Conservation (phyloP, 2,797 vertebrate genomes). For the Clarias laeviceps region DNA sequence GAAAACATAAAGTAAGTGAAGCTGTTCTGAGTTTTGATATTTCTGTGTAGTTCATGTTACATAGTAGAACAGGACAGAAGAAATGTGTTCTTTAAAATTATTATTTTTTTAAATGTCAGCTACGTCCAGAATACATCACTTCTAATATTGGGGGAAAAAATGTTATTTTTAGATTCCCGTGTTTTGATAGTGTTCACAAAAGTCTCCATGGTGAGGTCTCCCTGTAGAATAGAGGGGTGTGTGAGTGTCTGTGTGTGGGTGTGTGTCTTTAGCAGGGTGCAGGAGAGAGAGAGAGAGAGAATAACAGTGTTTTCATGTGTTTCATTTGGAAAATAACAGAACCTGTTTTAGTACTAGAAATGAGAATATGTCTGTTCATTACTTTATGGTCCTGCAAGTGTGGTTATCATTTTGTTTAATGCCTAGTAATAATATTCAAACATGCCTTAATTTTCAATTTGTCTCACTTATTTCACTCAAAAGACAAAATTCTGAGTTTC, state of each 20-base stretch:
- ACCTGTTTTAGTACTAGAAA: constrained; percentile 26
- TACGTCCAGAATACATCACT: constrained; percentile 37
- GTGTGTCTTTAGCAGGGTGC: constrained; percentile 4
- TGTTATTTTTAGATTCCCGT: constrained; percentile 62
- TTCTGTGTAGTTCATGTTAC: not conserved
- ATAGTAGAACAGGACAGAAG: not conserved
- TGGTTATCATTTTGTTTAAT: not conserved
- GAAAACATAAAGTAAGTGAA: constrained; percentile 99
- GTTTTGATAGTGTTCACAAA: constrained; percentile 62
- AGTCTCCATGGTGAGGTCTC: constrained; percentile 59
- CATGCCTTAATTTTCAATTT: not conserved
- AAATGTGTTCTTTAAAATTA: not conserved
- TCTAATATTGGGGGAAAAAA: not conserved
- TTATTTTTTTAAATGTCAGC: not conserved
- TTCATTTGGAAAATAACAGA: constrained; percentile 38
- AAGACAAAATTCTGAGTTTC: not conserved
- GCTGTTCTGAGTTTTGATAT: constrained; percentile 38
- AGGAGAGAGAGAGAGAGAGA: not conserved
- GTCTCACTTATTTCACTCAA: not conserved
- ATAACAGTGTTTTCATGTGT: constrained; percentile 50
- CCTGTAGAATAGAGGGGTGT: constrained; percentile 48
- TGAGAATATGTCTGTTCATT: constrained; percentile 8
- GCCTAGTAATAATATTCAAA: not conserved
- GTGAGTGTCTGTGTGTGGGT: constrained; percentile 27
- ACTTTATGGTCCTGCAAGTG: constrained; percentile 23